A percentile compares a stretch with the other conserved stretches of the same genome.
Conservation (phyloP, 2,888 invertebrate species). For the Drosophila formosana region DNA sequence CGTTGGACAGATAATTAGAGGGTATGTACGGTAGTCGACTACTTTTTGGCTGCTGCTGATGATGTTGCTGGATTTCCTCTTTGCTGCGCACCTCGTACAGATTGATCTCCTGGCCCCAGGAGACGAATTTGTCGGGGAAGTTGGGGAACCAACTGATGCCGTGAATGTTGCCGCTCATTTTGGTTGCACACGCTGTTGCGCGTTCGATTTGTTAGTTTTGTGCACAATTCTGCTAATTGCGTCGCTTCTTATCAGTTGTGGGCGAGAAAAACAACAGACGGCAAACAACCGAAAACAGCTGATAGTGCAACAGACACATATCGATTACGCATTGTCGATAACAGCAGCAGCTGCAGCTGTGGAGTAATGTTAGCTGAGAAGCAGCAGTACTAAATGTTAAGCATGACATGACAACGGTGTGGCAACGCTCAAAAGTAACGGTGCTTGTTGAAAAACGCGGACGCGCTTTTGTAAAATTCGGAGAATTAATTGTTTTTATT, state of each 20-base stretch:
- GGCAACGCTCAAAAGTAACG: background rate
- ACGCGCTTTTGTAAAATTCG: background rate
- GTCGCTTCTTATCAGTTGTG: constrained; percentile 71
- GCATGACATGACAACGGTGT: background rate
- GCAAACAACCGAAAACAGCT: constrained; percentile 48
- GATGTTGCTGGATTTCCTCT: constrained; percentile 41
- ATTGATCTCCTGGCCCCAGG: constrained; percentile 96
- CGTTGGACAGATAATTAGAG: constrained; percentile 81
- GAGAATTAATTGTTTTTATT: background rate
- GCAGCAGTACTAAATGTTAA: background rate
- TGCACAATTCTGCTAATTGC: constrained; percentile 51
- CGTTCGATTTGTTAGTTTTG: constrained; percentile 12
- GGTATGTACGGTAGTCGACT: constrained; percentile 79
- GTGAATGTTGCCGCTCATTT: constrained; percentile 88
- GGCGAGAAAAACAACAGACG: constrained; percentile 35
- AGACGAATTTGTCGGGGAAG: constrained; percentile 92
- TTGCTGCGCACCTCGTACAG: constrained; percentile 90
- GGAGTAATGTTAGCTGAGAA: constrained; percentile 2
- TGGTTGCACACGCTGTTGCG: constrained; percentile 13
- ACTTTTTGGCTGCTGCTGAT: constrained; percentile 33
- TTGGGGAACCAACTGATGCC: constrained; percentile 96
- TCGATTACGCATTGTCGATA: background rate
- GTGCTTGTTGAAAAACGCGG: background rate
- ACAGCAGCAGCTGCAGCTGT: background rate
- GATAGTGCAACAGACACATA: constrained; percentile 26